These are phyloP conservation scores for Cheirogaleus major DNA, from an alignment of 2,797 vertebrate species.

Conservation along the genomic window DNA sequence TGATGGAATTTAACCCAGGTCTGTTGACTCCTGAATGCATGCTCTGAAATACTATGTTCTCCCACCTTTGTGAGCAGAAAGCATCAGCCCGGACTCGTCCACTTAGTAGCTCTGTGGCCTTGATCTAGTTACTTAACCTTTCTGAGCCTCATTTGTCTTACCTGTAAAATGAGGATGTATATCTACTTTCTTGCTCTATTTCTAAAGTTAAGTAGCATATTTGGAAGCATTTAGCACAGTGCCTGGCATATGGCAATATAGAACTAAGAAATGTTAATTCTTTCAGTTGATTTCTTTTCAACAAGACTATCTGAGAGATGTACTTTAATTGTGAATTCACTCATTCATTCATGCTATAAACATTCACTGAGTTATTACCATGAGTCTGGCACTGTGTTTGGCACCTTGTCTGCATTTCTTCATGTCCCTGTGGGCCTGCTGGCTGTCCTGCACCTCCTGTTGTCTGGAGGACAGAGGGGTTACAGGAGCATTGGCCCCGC, in stretches of 20 bases:
- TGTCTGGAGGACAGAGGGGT: background rate
- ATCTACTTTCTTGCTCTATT: background rate
- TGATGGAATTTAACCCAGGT: too few relatives aligned
- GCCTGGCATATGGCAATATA: background rate
- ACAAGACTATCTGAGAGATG: background rate
- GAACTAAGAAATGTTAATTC: background rate
- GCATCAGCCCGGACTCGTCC: background rate
- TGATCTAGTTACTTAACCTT: background rate
- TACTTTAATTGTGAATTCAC: background rate
- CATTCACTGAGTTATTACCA: rapidly evolving
- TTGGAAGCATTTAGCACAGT: background rate
- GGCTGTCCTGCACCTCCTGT: rapidly evolving
- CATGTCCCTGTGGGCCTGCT: background rate
- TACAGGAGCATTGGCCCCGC: background rate
- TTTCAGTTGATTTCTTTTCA: background rate
- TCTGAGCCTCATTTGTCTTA: background rate
- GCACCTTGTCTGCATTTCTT: background rate
- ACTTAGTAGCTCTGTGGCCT: background rate
- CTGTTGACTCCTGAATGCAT: background rate
- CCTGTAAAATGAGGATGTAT: background rate
- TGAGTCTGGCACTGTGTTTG: background rate
- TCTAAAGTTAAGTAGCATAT: background rate
- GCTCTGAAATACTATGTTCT: rapidly evolving
- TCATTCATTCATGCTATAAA: background rate
- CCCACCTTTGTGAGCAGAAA: background rate